A percentile compares a stretch with the other conserved stretches of the same genome.
Conservation (phyloP, 92 coral and sea anemone species). For the Palythoa grandis region DNA sequence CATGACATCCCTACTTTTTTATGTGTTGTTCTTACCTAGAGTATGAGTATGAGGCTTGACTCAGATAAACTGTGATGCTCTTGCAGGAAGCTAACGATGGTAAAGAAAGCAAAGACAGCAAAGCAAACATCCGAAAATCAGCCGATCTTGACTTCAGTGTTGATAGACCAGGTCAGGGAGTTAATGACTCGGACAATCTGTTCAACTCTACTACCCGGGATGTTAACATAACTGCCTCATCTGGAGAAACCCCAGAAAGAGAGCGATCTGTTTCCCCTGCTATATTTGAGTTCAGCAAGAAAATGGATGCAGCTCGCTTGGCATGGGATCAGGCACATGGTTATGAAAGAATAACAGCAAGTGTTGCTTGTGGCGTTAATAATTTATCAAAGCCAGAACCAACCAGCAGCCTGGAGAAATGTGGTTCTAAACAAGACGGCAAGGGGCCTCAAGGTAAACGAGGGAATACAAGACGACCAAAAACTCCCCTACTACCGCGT, state of each 20-base stretch:
- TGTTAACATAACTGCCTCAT: constrained; percentile 53
- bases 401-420: no score
- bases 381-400: background rate
- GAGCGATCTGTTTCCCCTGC: constrained; percentile 81
- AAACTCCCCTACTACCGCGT: constrained; percentile 51
- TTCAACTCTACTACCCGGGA: no score
- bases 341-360: constrained; percentile 55
- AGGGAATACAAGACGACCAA: constrained; percentile 87
- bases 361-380: constrained; percentile 48
- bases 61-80: background rate
- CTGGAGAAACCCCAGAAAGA: constrained; percentile 71
- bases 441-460: background rate
- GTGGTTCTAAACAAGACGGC: constrained; percentile 64
- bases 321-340: constrained; percentile 85
- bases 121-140: constrained; percentile 64
- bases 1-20: no score
- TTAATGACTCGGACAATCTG: constrained; percentile 51
- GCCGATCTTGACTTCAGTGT: constrained; percentile 72
- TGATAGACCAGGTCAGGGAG: constrained; percentile 58
- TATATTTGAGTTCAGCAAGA: constrained; percentile 70
- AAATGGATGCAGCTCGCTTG: constrained; percentile 82
- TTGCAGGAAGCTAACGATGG: constrained; percentile 47
- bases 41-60: background rate
- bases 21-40: background rate
- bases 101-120: constrained; percentile 50